Evolutionary conservation across 2,888 invertebrate species (phyloP).

Genomic region (Ochropleura plecta): DNA sequence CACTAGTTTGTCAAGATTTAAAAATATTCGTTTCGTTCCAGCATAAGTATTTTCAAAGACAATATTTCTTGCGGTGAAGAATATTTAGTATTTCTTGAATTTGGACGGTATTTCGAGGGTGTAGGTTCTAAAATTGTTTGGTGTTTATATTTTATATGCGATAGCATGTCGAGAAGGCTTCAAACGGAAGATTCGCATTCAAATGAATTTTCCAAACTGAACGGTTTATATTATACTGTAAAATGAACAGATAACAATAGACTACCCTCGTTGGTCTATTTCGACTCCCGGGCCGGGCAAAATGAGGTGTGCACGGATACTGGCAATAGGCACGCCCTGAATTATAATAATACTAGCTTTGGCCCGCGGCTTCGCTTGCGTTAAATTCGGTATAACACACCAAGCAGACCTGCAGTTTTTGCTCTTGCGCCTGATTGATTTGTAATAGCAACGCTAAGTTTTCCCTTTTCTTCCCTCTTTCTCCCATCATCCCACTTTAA

Average conservation of each 20-base stretch:
- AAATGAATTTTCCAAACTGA: constrained; percentile 65
- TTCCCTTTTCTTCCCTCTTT: too few relatives aligned
- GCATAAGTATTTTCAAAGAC: constrained; percentile 57
- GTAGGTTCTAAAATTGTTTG: constrained; percentile 35
- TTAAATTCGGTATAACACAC: too few relatives aligned
- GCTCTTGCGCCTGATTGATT: too few relatives aligned
- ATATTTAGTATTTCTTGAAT: constrained; percentile 16
- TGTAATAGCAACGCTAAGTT: too few relatives aligned
- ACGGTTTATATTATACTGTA: constrained; percentile 65
- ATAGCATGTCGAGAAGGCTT: constrained; percentile 59
- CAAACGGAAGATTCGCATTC: constrained; percentile 62
- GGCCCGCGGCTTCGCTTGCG: too few relatives aligned
- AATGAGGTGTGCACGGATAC: too few relatives aligned
- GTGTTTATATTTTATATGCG: constrained; percentile 31
- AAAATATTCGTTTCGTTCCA: constrained; percentile 57
- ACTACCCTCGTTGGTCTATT: too few relatives aligned
- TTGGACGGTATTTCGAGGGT: constrained; percentile 20
- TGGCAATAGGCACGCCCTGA: too few relatives aligned
- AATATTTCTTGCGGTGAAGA: constrained; percentile 53
- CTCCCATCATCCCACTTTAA: too few relatives aligned
- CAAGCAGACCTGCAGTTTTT: too few relatives aligned
- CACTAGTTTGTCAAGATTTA: constrained; percentile 54
- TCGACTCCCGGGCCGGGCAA: too few relatives aligned
- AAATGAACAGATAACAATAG: constrained; percentile 32
- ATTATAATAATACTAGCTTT: too few relatives aligned